Evolutionary conservation across 2,113 vertebrate species (phyloP).

Genomic region (Sinocyclocheilus anophthalmus): DNA sequence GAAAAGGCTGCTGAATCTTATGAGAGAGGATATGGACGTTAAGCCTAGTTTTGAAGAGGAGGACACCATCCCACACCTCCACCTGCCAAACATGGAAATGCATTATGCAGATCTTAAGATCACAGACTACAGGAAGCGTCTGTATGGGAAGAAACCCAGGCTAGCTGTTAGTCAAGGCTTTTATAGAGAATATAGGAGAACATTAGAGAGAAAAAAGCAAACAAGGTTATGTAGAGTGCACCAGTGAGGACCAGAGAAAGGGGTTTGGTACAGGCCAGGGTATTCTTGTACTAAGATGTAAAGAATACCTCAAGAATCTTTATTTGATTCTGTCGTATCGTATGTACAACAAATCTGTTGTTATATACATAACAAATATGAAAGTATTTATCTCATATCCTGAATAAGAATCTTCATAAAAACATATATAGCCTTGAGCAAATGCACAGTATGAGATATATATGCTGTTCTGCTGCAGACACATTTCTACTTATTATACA

Average conservation of each 20-base stretch:
- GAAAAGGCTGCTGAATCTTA: slow-evolving; percentile 28
- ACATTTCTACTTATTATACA: not conserved
- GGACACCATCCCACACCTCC: slow-evolving; percentile 41
- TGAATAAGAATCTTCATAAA: not conserved
- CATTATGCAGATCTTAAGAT: slow-evolving; percentile 26
- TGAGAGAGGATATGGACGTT: slow-evolving; percentile 12
- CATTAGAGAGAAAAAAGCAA: not conserved
- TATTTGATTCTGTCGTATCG: not conserved
- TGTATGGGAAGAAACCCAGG: not conserved
- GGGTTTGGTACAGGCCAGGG: not conserved
- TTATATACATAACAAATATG: not conserved
- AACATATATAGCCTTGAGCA: not conserved
- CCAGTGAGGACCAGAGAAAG: not conserved
- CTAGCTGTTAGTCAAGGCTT: not conserved
- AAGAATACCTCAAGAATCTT: not conserved
- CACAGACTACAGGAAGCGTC: not conserved
- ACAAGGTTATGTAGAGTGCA: slow-evolving; percentile 1
- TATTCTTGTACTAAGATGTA: not conserved
- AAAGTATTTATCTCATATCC: not conserved
- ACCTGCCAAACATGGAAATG: slow-evolving; percentile 32
- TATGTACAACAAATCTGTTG: not conserved
- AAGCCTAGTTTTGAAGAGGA: slow-evolving; percentile 32
- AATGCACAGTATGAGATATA: not conserved
- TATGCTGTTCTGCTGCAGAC: not conserved
- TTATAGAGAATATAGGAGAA: not conserved